Evolutionary conservation across 2,797 vertebrate species (phyloP), one percentile per base, ranked within the genome.

Genomic region (Toxotes lorentzi): DNA sequence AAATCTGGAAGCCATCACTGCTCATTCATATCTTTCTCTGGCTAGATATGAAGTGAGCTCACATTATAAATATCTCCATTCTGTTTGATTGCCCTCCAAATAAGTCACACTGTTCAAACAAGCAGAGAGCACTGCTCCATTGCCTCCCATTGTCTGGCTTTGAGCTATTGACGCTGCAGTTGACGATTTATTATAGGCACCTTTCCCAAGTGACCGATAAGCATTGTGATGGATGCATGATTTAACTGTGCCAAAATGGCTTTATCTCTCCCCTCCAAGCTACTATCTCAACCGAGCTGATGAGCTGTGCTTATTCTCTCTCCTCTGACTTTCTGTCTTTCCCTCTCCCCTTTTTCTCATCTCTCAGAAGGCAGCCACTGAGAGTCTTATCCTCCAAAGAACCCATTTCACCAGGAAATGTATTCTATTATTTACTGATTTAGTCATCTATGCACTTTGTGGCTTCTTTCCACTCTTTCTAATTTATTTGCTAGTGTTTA

Each of bases 161-260:
- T 78, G 77, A 92, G 89, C 92, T 88, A 88, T 91, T 82, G 89
- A 92, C 82, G 87, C 90, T 70, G 83, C 83, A 59, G 76, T 69
- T 70, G 82, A 82, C 89, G 70, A 93, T 94, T 91, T 94, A 92
- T 94, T 94, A 90, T 79, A 89, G 91, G 90, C 92, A 90, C 91
- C 90, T 94, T 89, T 91, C 94, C 90, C 87, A n/a, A 82, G 92
- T 92, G 92, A 90, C 92, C 87, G 93, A 95, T 95, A 93, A 94
- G 92, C 88, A 65, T 64, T 81, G 91, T 94, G 93, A 95, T 94
- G 92, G 94, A 94, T 95, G 90, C 91, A 63, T 73, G 88, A 92
- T 91, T 92, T 87, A 79, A 88, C 79, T 47, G 82, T 89, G 91
- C 91, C 92, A 92, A 94, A 93, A 94, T 90, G 90, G 81, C 91